Evolutionary conservation across 2,888 invertebrate species (phyloP).

Genomic region (Phaedon cochleariae): DNA sequence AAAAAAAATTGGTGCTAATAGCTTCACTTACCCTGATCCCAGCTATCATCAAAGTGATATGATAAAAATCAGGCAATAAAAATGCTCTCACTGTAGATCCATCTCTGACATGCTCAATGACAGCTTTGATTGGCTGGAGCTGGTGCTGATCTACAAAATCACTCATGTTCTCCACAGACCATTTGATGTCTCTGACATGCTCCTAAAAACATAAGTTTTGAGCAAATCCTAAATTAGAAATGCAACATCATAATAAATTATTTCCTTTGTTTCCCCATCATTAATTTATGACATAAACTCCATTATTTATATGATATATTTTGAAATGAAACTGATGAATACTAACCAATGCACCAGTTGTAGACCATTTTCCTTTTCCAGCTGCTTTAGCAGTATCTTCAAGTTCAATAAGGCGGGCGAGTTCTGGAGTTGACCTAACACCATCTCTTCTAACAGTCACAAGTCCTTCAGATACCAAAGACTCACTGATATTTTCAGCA

Average conservation of each 20-base stretch:
- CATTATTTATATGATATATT: too few relatives aligned
- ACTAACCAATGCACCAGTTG: slow-evolving; percentile 28
- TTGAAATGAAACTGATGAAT: too few relatives aligned
- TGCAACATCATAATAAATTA: too few relatives aligned
- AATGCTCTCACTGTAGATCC: slow-evolving; percentile 95
- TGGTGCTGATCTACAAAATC: slow-evolving; percentile 85
- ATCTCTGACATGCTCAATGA: slow-evolving; percentile 97
- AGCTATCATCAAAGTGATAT: slow-evolving; percentile 94
- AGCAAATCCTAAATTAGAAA: too few relatives aligned
- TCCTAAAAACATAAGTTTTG: slow-evolving; percentile 65
- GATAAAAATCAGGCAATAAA: slow-evolving; percentile 88
- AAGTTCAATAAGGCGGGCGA: slow-evolving; percentile 77
- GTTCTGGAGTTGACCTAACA: slow-evolving; percentile 72
- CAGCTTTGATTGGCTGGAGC: slow-evolving; percentile 87
- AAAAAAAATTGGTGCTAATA: too few relatives aligned
- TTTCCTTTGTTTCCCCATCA: too few relatives aligned
- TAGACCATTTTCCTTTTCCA: slow-evolving; percentile 83
- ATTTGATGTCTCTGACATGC: slow-evolving; percentile 87
- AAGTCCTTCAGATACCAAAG: slow-evolving; percentile 88
- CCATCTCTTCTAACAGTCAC: slow-evolving; percentile 80
- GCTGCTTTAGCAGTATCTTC: slow-evolving; percentile 91
- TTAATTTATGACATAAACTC: too few relatives aligned
- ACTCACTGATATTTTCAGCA: slow-evolving; percentile 89
- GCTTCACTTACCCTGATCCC: slow-evolving; percentile 82
- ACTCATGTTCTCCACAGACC: slow-evolving; percentile 83